Evolutionary conservation across 2,113 vertebrate species (phyloP), one percentile per base, ranked within the genome.

Genomic region (Rhagologus leucostigma): DNA sequence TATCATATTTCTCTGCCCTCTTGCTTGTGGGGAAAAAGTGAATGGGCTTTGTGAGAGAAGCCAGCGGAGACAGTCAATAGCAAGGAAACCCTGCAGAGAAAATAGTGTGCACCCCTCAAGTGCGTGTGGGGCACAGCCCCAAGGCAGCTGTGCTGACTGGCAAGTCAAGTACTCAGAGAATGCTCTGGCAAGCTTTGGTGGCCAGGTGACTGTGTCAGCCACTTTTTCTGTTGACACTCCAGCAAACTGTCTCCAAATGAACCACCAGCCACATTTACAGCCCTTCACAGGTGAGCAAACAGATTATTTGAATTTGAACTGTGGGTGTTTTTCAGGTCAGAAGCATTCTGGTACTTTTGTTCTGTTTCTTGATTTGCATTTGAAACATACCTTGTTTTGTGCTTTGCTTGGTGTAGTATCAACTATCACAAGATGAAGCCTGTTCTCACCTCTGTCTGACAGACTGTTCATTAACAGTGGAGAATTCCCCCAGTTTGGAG

Each of bases 41-140:
- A 37, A 5, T 44, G 21, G 30, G 27, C 24, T 64, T 71, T 79
- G 37, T 0, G 5, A 63, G 21, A 23, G n/a, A 80, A 85, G 42
- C 22, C 4, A 2, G 24, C 16, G 35, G 84, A 74, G 22, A 57
- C 0, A 56, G 13, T 10, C n/a, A 76, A 57, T 11, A 73, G 35
- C 6, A 76, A 53, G 44, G 69, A 60, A 84, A 74, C 10, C 6
- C 33, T 46, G 13, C 15, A 65, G 46, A 62, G 37, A 69, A 86
- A 77, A 49, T 0, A 22, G 22, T 0, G 3, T 56, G 32, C 7
- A 19, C 3, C 20, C 9, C 41, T 26, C 5, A 10, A 20, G 29
- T 0, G 18, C 22, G 15, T 6, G n/a, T 32, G 50, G 11, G 63
- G n/a, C 29, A 15, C 7, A n/a, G 46, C 35, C 2, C 1, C 0